Percentiles rank a stretch among this genome's conserved stretches.
Evolutionary conservation across 2,888 invertebrate species (phyloP).

Genomic region (Nycteola revayana): DNA sequence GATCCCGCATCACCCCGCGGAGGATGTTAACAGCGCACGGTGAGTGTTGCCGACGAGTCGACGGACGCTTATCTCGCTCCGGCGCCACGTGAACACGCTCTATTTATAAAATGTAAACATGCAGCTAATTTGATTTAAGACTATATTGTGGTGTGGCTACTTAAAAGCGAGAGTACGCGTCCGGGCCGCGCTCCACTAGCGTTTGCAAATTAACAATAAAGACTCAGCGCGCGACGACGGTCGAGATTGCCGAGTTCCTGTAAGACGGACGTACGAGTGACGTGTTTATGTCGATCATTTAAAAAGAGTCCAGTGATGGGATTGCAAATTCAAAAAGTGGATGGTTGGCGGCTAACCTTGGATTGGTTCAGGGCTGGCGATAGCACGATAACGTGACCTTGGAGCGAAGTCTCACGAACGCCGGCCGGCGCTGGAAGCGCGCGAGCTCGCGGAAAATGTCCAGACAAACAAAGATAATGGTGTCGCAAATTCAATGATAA

Average conservation of each 20-base stretch:
- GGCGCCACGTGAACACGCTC: constrained; percentile 78
- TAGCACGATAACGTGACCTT: constrained; percentile 80
- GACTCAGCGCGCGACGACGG: constrained; percentile 61
- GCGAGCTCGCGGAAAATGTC: constrained; percentile 68
- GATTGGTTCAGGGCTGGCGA: constrained; percentile 69
- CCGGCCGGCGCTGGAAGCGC: constrained; percentile 72
- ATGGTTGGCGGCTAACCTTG: constrained; percentile 54
- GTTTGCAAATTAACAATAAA: constrained; percentile 69
- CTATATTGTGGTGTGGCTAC: constrained; percentile 55
- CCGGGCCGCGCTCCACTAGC: constrained; percentile 52
- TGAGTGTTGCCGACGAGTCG: constrained; percentile 63
- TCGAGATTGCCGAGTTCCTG: constrained; percentile 76
- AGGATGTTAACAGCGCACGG: constrained; percentile 82
- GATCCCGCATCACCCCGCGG: constrained; percentile 68
- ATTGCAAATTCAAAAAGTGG: constrained; percentile 34
- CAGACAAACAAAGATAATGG: constrained; percentile 72
- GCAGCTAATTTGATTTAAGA: constrained; percentile 71
- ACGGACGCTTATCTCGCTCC: constrained; percentile 59
- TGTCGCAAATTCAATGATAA: constrained; percentile 53
- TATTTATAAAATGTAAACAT: constrained; percentile 80
- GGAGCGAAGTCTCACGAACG: constrained; percentile 65
- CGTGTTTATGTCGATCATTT: constrained; percentile 42
- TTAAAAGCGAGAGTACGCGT: constrained; percentile 62
- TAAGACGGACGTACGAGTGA: constrained; percentile 59
- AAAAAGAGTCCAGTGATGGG: constrained; percentile 28